Conservation (phyloP, 2,888 invertebrate species). For the Neuroscelio doddi region DNA sequence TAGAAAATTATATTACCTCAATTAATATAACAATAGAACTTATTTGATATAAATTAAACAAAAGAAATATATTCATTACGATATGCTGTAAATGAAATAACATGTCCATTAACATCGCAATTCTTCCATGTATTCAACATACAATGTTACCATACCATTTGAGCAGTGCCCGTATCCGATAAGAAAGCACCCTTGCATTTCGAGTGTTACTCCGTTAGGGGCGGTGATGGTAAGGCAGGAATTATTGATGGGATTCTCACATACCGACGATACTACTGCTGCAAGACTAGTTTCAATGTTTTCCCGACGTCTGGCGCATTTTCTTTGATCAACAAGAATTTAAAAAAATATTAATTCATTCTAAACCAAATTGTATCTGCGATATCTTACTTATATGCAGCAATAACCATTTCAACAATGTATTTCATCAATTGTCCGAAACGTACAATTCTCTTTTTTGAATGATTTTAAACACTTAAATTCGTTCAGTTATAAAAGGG, state of each 20-base stretch:
- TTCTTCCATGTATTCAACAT: not conserved
- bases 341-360: not conserved
- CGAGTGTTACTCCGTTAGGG: not conserved
- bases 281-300: not conserved
- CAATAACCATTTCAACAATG: too few relatives aligned
- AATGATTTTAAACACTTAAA: not conserved
- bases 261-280: slow-evolving; percentile 14
- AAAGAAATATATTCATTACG: too few relatives aligned
- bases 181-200: not conserved
- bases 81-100: too few relatives aligned
- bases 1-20: too few relatives aligned
- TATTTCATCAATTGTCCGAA: too few relatives aligned
- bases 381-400: too few relatives aligned
- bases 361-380: not conserved
- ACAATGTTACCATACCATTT: not conserved
- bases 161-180: not conserved
- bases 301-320: not conserved
- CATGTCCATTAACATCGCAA: not conserved
- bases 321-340: not conserved
- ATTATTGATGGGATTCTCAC: not conserved
- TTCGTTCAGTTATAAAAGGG: too few relatives aligned
- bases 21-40: too few relatives aligned
- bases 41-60: too few relatives aligned
- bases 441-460: too few relatives aligned
- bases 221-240: slow-evolving; percentile 13